Conservation (phyloP, 2,888 invertebrate genomes). For the Eristalinus aeneus region DNA sequence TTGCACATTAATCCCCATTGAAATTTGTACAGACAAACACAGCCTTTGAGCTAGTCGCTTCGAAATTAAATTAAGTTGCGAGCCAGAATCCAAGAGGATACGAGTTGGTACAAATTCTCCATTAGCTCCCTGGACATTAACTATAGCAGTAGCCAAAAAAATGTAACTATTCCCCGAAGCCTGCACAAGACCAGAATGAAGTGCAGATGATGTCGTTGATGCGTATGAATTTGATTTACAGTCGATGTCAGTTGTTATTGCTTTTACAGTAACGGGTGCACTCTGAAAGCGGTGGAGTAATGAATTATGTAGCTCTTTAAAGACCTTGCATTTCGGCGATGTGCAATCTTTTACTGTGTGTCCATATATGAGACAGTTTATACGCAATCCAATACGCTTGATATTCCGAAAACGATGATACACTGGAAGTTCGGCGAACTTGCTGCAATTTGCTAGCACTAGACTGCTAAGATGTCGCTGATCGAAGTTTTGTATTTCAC, state of each 20-base stretch:
- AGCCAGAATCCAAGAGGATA: slow-evolving; percentile 39
- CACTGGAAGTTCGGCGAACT: slow-evolving; percentile 17
- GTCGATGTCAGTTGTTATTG: neutral
- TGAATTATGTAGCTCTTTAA: no score
- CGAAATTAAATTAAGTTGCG: slow-evolving; percentile 41
- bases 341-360: neutral
- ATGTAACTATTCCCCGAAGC: no score
- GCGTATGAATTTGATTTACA: neutral
- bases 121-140: slow-evolving; percentile 12
- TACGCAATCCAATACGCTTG: slow-evolving; percentile 29
- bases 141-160: no score
- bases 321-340: no score
- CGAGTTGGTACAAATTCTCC: slow-evolving; percentile 23
- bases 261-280: neutral
- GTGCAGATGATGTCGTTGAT: neutral
- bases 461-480: no score
- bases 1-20: neutral
- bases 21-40: slow-evolving; percentile 14
- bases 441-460: slow-evolving; percentile 24
- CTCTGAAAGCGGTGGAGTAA: no score
- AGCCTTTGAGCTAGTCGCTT: slow-evolving; percentile 31
- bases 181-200: slow-evolving; percentile 1
- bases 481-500: no score
- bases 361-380: slow-evolving; percentile 18
- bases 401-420: slow-evolving; percentile 21